phyloP scores from a whole-genome alignment of 1,140 invertebrate species.

The Polyergus mexicanus region DNA sequence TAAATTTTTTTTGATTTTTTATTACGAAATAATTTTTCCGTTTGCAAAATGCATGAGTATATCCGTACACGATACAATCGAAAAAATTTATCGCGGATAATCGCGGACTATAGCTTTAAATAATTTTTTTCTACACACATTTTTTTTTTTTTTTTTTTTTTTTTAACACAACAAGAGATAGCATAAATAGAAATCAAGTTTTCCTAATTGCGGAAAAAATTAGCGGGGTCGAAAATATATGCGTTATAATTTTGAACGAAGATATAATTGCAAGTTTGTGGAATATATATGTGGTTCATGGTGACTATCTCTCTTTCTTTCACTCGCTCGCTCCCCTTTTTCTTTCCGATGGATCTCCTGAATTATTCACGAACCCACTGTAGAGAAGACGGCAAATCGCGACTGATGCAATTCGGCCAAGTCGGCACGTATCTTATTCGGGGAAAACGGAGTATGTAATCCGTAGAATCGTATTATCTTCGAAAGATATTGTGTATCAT shows the following conservation, averaged over 20 bases:
- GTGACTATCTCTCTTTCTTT: slow-evolving; percentile 3
- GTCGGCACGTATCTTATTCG: slow-evolving; percentile 7
- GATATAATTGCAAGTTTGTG: slow-evolving; percentile 24
- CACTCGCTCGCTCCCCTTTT: too few species aligned
- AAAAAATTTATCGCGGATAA: background rate
- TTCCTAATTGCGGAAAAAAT: slow-evolving; percentile 5
- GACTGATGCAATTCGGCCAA: slow-evolving; percentile 7
- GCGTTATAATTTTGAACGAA: background rate
- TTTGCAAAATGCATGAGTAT: background rate
- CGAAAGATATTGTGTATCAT: background rate
- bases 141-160: too few species aligned
- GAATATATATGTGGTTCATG: background rate
- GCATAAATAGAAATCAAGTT: background rate
- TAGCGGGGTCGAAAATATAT: background rate
- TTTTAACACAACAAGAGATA: too few species aligned
- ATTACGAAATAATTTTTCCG: background rate
- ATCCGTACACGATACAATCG: background rate
- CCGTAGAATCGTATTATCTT: slow-evolving; percentile 14
- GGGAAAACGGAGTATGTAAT: slow-evolving; percentile 26
- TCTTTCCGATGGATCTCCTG: background rate
- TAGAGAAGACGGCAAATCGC: slow-evolving; percentile 42
- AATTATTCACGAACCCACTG: slow-evolving; percentile 39
- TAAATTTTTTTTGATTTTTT: background rate
- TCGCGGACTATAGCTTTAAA: background rate
- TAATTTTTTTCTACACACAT: background rate